These are phyloP conservation scores for Argyra leucocephala DNA, from an alignment of 2,888 invertebrate species.

Conservation along the genomic window DNA sequence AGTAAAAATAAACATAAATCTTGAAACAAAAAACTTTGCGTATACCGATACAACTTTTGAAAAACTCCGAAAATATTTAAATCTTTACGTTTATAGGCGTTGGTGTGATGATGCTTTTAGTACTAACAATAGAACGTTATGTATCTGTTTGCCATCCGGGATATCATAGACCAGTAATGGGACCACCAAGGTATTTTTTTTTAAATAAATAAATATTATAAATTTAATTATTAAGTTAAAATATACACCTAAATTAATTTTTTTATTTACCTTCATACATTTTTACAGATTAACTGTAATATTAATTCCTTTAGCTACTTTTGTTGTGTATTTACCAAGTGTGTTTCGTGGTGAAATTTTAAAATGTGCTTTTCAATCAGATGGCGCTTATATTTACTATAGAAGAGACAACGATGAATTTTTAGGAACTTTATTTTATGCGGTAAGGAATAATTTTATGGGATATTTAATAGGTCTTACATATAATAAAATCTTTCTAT, in stretches of 20 bases:
- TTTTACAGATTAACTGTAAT: conserved; percentile 48
- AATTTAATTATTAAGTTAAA: neutral
- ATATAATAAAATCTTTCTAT: too few relatives aligned
- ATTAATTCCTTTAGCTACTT: conserved; percentile 55
- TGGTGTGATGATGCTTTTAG: conserved; percentile 67
- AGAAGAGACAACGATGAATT: conserved; percentile 47
- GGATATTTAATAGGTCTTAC: too few relatives aligned
- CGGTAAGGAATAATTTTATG: too few relatives aligned
- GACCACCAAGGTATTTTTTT: conserved; percentile 48
- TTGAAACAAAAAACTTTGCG: neutral
- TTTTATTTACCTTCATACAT: conserved; percentile 15
- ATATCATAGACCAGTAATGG: conserved; percentile 55
- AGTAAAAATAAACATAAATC: conserved; percentile 14
- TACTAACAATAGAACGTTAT: conserved; percentile 63
- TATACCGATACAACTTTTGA: too few relatives aligned
- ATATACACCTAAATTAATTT: neutral
- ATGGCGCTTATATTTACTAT: conserved; percentile 51
- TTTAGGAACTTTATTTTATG: conserved; percentile 47
- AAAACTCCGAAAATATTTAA: neutral
- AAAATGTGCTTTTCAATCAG: conserved; percentile 46
- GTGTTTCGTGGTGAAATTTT: conserved; percentile 54
- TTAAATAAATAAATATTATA: conserved; percentile 5
- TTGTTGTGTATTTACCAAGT: conserved; percentile 59
- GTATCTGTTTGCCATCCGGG: conserved; percentile 67
- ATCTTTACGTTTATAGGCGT: conserved; percentile 44